phyloP scores from a whole-genome alignment of 35 echinoderm and acorn worm species.

The Strongylocentrotus purpuratus region DNA sequence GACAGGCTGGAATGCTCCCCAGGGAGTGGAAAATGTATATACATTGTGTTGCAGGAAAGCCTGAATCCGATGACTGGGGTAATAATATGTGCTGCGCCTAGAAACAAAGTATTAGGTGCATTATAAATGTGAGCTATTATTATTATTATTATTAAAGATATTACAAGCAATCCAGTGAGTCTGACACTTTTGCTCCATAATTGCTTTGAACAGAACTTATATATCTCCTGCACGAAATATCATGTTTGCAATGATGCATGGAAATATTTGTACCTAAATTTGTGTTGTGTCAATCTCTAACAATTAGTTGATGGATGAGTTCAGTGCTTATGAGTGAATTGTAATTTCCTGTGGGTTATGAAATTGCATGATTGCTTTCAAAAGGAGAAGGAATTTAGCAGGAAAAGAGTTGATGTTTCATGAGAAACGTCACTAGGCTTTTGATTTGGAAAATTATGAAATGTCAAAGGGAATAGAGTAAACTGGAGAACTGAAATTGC shows the following conservation, averaged over 20 bases:
- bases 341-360: neutral
- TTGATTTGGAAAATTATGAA: neutral
- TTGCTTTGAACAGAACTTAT: neutral
- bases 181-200: neutral
- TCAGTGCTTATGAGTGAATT: neutral
- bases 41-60: too few relatives aligned
- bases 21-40: too few relatives aligned
- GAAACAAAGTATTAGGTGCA: too few relatives aligned
- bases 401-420: neutral
- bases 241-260: neutral
- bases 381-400: neutral
- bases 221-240: neutral
- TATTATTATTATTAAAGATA: neutral
- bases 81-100: too few relatives aligned
- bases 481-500: neutral
- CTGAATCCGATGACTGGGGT: too few relatives aligned
- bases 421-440: neutral
- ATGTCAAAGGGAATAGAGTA: neutral
- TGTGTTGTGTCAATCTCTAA: neutral
- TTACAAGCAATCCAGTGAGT: neutral
- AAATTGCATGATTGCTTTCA: conserved; percentile 17
- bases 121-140: too few relatives aligned
- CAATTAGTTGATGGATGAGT: neutral
- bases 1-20: too few relatives aligned
- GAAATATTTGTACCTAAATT: neutral